phyloP scores from a whole-genome alignment of 2,888 invertebrate genomes.

The Dasysyrphus tricinctus region DNA sequence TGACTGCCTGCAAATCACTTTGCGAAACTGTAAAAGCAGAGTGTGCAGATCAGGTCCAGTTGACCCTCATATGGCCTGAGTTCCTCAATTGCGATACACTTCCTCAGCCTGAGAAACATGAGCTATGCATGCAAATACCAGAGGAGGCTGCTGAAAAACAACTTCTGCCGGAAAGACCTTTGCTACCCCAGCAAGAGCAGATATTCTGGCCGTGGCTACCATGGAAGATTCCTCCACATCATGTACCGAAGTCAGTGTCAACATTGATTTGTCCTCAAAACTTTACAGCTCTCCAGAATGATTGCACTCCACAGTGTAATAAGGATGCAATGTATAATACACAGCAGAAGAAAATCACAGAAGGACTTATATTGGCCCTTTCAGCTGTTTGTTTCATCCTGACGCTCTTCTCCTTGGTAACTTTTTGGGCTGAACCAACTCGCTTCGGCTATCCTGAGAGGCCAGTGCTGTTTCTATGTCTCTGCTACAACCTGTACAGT shows the following conservation, averaged over 20 bases:
- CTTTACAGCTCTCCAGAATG: conserved; percentile 85
- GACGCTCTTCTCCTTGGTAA: conserved; percentile 92
- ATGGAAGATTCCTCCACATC: conserved; percentile 79
- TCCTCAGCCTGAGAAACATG: conserved; percentile 88
- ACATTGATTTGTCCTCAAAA: conserved; percentile 85
- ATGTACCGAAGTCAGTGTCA: conserved; percentile 70
- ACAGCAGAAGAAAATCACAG: conserved; percentile 88
- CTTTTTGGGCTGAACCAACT: conserved; percentile 94
- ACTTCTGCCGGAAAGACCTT: conserved; percentile 68
- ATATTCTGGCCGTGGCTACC: conserved; percentile 82
- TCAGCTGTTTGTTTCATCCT: conserved; percentile 91
- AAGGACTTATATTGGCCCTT: conserved; percentile 90
- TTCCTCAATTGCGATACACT: conserved; percentile 91
- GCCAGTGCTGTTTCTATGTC: conserved; percentile 94
- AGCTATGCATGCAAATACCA: conserved; percentile 90
- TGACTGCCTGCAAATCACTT: conserved; percentile 93
- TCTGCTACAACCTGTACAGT: conserved; percentile 93
- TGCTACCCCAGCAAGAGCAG: conserved; percentile 71
- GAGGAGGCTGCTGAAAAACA: conserved; percentile 76
- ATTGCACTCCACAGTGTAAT: conserved; percentile 87
- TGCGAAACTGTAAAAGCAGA: conserved; percentile 91
- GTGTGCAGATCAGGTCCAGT: conserved; percentile 86
- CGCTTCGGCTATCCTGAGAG: conserved; percentile 96
- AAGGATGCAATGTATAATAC: conserved; percentile 88
- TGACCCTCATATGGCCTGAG: conserved; percentile 88